These are phyloP conservation scores for Lasioglossum lativentre DNA, from an alignment of 2,888 invertebrate species.

Conservation along the genomic window DNA sequence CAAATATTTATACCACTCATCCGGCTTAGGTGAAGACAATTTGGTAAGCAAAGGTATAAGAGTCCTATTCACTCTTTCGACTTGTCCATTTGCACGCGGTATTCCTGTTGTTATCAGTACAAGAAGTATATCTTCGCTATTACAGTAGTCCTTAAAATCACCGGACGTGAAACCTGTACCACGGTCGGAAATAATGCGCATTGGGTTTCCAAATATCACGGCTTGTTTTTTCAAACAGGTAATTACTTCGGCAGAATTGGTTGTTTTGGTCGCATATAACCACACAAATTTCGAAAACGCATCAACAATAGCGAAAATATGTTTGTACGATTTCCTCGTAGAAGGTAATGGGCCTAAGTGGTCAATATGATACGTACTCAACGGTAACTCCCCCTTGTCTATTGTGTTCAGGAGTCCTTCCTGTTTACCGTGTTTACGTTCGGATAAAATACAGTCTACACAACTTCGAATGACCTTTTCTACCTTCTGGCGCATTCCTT, in stretches of 20 bases:
- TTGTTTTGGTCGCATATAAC: conserved; percentile 13
- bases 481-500: background rate
- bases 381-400: background rate
- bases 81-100: too few species aligned
- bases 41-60: too few species aligned
- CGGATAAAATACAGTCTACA: conserved; percentile 7
- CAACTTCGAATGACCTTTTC: background rate
- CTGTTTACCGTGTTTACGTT: conserved; percentile 8
- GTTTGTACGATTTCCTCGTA: conserved; percentile 4
- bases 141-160: too few species aligned
- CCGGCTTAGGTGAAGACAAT: too few species aligned
- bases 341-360: conserved; percentile 16
- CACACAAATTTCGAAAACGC: conserved; percentile 22
- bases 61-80: too few species aligned
- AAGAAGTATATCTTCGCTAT: too few species aligned
- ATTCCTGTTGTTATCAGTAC: too few species aligned
- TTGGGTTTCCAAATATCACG: too few species aligned
- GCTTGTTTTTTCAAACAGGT: background rate
- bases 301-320: conserved; percentile 4
- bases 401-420: background rate
- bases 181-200: too few species aligned
- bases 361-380: background rate
- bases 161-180: too few species aligned
- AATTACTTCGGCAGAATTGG: background rate
- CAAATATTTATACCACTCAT: background rate